A percentile compares a stretch with the other conserved stretches of the same genome.
Evolutionary conservation across 1,140 invertebrate species (phyloP).

Genomic region (Hormaphis cornu): DNA sequence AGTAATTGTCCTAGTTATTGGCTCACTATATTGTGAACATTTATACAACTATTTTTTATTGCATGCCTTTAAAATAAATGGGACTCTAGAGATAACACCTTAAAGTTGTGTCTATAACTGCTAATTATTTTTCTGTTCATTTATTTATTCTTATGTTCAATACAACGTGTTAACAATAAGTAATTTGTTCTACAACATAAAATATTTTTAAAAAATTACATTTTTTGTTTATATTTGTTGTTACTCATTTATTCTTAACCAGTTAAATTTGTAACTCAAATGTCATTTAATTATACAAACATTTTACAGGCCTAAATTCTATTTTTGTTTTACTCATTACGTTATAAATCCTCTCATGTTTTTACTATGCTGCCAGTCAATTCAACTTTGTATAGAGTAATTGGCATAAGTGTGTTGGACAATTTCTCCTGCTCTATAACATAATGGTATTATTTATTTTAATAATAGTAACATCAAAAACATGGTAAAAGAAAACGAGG

Average conservation of each 20-base stretch:
- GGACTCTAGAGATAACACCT: neutral
- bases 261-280: neutral
- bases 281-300: constrained; percentile 6
- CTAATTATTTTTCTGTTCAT: neutral
- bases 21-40: neutral
- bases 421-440: too few species aligned
- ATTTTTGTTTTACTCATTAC: neutral
- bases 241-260: neutral
- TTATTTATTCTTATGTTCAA: neutral
- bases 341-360: too few species aligned
- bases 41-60: neutral
- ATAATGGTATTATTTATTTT: too few species aligned
- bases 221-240: neutral
- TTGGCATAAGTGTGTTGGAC: too few species aligned
- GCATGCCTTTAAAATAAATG: neutral
- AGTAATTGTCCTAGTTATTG: neutral
- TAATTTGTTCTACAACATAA: neutral
- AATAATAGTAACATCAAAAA: too few species aligned
- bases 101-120: neutral
- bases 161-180: neutral
- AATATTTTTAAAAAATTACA: neutral
- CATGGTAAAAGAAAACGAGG: too few species aligned
- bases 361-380: too few species aligned
- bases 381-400: too few species aligned
- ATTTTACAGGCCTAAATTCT: neutral